Evolutionary conservation across 1,140 invertebrate genomes (phyloP).

Genomic region (Listronotus bonariensis): DNA sequence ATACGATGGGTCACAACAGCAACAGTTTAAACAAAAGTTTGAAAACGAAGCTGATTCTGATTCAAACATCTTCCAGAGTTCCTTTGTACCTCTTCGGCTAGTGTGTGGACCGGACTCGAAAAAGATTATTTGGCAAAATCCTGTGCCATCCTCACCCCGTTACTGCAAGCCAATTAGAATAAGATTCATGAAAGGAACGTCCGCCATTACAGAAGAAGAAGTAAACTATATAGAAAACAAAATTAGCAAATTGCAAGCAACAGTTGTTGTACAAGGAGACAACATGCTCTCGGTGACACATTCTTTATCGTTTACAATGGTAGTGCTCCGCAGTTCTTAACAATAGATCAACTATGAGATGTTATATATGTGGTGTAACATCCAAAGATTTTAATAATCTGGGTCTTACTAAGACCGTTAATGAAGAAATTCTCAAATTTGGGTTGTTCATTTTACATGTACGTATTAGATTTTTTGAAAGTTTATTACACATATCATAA

Average conservation of each 20-base stretch:
- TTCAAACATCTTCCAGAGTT: constrained; percentile 50
- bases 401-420: constrained; percentile 31
- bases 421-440: constrained; percentile 42
- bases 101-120: constrained; percentile 39
- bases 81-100: constrained; percentile 47
- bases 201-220: constrained; percentile 46
- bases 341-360: constrained; percentile 49
- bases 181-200: constrained; percentile 46
- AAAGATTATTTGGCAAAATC: constrained; percentile 48
- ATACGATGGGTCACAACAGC: constrained; percentile 49
- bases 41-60: constrained; percentile 41
- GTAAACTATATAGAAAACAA: constrained; percentile 33
- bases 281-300: constrained; percentile 38
- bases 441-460: constrained; percentile 52
- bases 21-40: constrained; percentile 50
- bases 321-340: constrained; percentile 53
- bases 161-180: constrained; percentile 49
- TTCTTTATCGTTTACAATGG: constrained; percentile 51
- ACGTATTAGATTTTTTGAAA: constrained; percentile 55
- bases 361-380: constrained; percentile 52
- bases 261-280: neutral
- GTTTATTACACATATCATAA: constrained; percentile 47
- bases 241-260: constrained; percentile 7
- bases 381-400: constrained; percentile 52
- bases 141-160: constrained; percentile 46